Conservation (phyloP, 2,888 invertebrate species). For the Hylaea fasciaria region DNA sequence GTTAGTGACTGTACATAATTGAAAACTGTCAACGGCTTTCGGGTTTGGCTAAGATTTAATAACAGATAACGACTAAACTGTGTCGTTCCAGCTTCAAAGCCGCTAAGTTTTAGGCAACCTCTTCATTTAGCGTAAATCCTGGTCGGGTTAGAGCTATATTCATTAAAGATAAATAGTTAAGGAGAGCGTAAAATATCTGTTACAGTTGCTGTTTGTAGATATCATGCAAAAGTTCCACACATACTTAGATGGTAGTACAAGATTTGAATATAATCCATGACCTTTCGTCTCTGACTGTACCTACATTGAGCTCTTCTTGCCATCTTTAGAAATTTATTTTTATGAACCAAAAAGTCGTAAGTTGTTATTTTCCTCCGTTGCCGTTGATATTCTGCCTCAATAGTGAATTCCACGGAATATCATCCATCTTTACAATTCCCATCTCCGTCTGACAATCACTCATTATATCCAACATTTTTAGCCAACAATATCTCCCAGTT, state of each 20-base stretch:
- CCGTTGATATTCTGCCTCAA: not conserved
- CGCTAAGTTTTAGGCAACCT: conserved; percentile 32
- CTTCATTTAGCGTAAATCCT: conserved; percentile 24
- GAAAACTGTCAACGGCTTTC: conserved; percentile 60
- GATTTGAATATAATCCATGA: too few relatives aligned
- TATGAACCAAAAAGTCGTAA: not conserved
- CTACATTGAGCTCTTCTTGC: too few relatives aligned
- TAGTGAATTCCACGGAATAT: not conserved
- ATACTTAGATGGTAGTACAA: too few relatives aligned
- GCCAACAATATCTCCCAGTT: conserved; percentile 21
- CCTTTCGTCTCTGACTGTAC: too few relatives aligned
- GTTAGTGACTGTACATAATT: conserved; percentile 57
- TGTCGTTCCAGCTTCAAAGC: conserved; percentile 38
- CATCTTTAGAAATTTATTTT: too few relatives aligned
- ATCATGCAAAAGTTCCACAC: too few relatives aligned
- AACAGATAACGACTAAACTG: conserved; percentile 63
- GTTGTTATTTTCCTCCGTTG: not conserved
- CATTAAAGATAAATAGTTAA: not conserved
- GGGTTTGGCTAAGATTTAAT: conserved; percentile 59
- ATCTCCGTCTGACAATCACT: conserved; percentile 31
- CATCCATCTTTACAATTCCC: conserved; percentile 18
- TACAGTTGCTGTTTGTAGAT: not conserved
- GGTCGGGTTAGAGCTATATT: conserved; percentile 2
- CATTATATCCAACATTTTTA: conserved; percentile 36
- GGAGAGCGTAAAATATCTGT: not conserved